These are phyloP conservation scores for Oreortyx pictus DNA, from an alignment of 2,797 vertebrate species.

Conservation along the genomic window DNA sequence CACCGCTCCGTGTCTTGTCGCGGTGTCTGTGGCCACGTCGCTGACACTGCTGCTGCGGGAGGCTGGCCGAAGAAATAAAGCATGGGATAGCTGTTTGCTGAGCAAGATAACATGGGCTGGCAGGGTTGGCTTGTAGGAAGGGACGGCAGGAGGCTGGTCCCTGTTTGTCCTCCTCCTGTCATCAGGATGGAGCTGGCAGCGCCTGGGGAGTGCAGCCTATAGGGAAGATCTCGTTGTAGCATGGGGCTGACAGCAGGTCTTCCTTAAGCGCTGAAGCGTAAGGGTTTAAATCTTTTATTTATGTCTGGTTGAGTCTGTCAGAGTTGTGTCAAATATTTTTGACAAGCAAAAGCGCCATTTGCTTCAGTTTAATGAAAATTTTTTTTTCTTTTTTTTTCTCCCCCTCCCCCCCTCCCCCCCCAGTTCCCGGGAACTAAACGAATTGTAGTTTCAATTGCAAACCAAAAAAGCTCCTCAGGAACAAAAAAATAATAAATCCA, in stretches of 20 bases:
- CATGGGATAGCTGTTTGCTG: not conserved
- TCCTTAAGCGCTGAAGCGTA: slow-evolving; percentile 28
- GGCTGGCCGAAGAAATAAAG: slow-evolving; percentile 16
- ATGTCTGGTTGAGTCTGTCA: slow-evolving; percentile 38
- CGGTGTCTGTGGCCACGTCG: accelerated
- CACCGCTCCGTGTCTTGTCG: not conserved
- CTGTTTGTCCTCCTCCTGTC: not conserved
- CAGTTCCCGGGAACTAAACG: not conserved
- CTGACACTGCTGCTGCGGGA: not conserved
- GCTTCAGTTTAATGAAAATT: slow-evolving; percentile 57
- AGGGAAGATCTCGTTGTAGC: not conserved
- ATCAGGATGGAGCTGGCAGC: not conserved
- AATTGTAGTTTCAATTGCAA: slow-evolving; percentile 51
- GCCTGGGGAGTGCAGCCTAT: accelerated
- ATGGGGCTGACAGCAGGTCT: not conserved
- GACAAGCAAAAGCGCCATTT: slow-evolving; percentile 64
- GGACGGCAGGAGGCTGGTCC: not conserved
- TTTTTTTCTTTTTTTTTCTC: not conserved
- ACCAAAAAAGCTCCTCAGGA: not conserved
- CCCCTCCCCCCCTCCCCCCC: not conserved
- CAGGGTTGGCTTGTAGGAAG: not conserved
- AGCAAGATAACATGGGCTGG: accelerated
- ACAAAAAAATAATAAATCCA: not conserved
- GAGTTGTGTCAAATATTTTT: slow-evolving; percentile 54
- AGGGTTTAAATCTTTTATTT: slow-evolving; percentile 55